Conservation (phyloP, 1,140 invertebrate species). For the Calycopis cecrops region DNA sequence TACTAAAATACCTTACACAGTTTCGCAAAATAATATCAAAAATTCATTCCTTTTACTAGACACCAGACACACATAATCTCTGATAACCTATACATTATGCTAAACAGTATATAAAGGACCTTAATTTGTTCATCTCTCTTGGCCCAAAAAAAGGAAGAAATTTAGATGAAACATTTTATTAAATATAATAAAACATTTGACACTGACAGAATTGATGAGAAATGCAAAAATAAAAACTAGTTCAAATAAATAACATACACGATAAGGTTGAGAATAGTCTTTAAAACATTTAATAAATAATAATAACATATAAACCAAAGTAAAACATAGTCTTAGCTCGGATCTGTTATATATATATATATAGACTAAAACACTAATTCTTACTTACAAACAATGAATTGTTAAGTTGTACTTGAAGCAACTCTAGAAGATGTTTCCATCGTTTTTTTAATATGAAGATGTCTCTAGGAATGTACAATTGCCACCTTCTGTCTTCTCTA, state of each 20-base stretch:
- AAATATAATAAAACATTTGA: slow-evolving; percentile 11
- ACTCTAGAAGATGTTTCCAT: slow-evolving; percentile 20
- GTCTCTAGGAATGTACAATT: slow-evolving; percentile 53
- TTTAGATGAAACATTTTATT: slow-evolving; percentile 6
- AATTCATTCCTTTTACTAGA: slow-evolving; percentile 24
- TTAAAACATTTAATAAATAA: slow-evolving; percentile 16
- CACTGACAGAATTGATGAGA: background rate
- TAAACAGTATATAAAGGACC: slow-evolving; percentile 44
- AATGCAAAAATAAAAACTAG: slow-evolving; percentile 10
- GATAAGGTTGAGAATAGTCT: slow-evolving; percentile 9
- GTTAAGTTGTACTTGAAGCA: slow-evolving; percentile 53
- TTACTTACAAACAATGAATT: slow-evolving; percentile 15
- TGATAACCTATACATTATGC: slow-evolving; percentile 39
- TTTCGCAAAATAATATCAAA: slow-evolving; percentile 37
- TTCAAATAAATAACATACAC: slow-evolving; percentile 8
- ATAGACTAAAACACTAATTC: slow-evolving; percentile 17
- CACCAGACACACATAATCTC: slow-evolving; percentile 45
- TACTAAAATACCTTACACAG: slow-evolving; percentile 17
- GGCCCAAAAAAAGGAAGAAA: slow-evolving; percentile 21
- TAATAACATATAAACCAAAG: slow-evolving; percentile 11
- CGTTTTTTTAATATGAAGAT: slow-evolving; percentile 8
- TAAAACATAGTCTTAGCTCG: slow-evolving; percentile 10
- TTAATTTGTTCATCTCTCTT: slow-evolving; percentile 47
- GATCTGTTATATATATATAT: slow-evolving; percentile 12
- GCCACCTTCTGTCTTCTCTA: slow-evolving; percentile 24